phyloP scores from a whole-genome alignment of 2,797 vertebrate species.

The Glossophaga mutica region DNA sequence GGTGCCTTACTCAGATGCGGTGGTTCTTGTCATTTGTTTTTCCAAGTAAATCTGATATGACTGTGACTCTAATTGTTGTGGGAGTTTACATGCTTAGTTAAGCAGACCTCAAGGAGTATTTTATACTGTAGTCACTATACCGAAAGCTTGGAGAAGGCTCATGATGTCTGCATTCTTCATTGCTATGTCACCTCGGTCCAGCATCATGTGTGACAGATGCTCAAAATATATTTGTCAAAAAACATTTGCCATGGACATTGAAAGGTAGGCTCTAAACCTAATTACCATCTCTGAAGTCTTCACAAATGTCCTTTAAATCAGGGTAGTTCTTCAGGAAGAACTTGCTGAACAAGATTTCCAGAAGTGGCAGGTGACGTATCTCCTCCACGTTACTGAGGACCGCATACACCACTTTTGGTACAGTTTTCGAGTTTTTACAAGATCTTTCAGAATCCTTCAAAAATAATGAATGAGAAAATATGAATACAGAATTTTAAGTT shows the following conservation, averaged over 20 bases:
- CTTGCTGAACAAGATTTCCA: neutral
- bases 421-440: too few species aligned
- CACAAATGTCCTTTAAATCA: neutral
- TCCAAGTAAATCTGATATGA: neutral
- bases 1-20: too few species aligned
- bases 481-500: neutral
- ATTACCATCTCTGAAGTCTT: constrained; percentile 38
- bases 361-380: fast-evolving
- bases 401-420: neutral
- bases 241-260: neutral
- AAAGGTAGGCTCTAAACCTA: neutral
- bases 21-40: neutral
- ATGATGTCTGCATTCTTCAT: neutral
- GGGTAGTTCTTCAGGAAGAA: constrained; percentile 37
- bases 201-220: too few species aligned
- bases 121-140: neutral
- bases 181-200: too few species aligned
- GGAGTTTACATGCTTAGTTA: neutral
- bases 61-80: neutral
- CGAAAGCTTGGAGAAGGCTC: neutral
- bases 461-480: neutral
- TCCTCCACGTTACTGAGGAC: constrained; percentile 25
- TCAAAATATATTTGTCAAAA: neutral
- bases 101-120: neutral
- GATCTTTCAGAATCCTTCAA: constrained; percentile 35